Percentiles rank a stretch among this genome's conserved stretches.
Conservation (phyloP, 1,140 invertebrate genomes). For the Papilio aristodemus region DNA sequence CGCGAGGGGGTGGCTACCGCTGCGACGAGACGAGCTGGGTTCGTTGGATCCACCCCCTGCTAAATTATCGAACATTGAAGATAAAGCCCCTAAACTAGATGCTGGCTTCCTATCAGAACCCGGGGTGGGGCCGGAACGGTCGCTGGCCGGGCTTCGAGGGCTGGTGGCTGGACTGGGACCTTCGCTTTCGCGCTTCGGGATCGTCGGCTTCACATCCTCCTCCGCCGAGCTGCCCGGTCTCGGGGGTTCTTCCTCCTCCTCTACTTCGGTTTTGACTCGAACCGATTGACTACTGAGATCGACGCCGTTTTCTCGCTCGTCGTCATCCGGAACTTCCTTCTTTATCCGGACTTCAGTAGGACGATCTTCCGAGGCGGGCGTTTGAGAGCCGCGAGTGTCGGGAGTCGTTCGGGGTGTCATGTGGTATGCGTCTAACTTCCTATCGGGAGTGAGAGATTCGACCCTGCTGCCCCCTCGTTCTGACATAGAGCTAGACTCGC, state of each 20-base stretch:
- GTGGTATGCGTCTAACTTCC: slow-evolving; percentile 85
- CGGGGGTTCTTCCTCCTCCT: slow-evolving; percentile 81
- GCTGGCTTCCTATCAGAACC: slow-evolving; percentile 85
- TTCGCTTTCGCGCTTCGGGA: slow-evolving; percentile 68
- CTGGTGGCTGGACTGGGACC: slow-evolving; percentile 81
- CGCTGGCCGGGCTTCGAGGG: slow-evolving; percentile 86
- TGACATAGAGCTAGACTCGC: slow-evolving; percentile 92
- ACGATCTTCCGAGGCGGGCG: slow-evolving; percentile 71
- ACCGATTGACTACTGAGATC: slow-evolving; percentile 74
- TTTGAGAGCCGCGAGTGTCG: slow-evolving; percentile 82
- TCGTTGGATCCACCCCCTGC: slow-evolving; percentile 81
- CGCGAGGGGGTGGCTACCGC: slow-evolving; percentile 92
- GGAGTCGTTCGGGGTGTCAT: slow-evolving; percentile 87
- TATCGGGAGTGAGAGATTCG: slow-evolving; percentile 88
- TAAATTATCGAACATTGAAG: slow-evolving; percentile 94
- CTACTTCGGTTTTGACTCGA: slow-evolving; percentile 81
- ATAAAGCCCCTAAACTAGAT: slow-evolving; percentile 89
- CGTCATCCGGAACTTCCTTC: slow-evolving; percentile 75
- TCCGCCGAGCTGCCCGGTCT: slow-evolving; percentile 78
- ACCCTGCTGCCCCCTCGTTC: slow-evolving; percentile 87
- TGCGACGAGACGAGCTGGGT: slow-evolving; percentile 82
- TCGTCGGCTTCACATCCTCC: slow-evolving; percentile 67
- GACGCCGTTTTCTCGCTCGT: slow-evolving; percentile 77
- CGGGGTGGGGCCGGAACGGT: slow-evolving; percentile 86
- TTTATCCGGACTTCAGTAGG: slow-evolving; percentile 76